Evolutionary conservation across 2,797 vertebrate genomes (phyloP).

Genomic region (Oreortyx pictus): DNA sequence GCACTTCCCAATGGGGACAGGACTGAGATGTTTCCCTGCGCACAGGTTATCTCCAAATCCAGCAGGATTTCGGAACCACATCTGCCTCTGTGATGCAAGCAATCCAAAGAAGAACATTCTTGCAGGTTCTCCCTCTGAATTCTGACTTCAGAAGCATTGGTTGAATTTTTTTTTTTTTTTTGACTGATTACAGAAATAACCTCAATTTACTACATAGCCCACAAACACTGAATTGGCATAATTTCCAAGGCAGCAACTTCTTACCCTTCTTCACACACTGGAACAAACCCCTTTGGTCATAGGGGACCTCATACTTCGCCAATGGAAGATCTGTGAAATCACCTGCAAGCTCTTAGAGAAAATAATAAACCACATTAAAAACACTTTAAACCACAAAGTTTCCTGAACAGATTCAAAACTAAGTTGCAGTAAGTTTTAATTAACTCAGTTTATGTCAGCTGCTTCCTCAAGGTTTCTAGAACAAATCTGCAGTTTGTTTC

Average conservation of each 20-base stretch:
- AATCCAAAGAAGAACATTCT: background rate
- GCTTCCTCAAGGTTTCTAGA: background rate
- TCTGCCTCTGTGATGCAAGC: background rate
- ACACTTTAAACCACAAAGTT: background rate
- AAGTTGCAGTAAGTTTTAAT: background rate
- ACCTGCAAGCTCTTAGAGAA: background rate
- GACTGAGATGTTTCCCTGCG: fast-evolving
- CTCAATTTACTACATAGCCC: background rate
- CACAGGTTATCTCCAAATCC: background rate
- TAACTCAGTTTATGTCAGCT: background rate
- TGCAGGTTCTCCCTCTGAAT: background rate
- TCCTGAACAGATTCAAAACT: background rate
- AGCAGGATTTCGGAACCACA: background rate
- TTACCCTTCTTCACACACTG: background rate
- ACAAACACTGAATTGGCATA: background rate
- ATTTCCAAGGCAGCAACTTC: background rate
- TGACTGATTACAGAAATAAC: background rate
- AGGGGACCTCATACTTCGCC: background rate
- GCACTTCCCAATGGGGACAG: background rate
- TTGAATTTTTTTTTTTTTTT: background rate
- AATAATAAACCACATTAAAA: background rate
- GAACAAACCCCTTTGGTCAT: background rate
- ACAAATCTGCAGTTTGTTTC: background rate
- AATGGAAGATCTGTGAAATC: background rate
- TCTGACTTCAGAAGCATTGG: background rate